Conservation (phyloP, 1,140 invertebrate genomes). For the Leptopilina boulardi region DNA sequence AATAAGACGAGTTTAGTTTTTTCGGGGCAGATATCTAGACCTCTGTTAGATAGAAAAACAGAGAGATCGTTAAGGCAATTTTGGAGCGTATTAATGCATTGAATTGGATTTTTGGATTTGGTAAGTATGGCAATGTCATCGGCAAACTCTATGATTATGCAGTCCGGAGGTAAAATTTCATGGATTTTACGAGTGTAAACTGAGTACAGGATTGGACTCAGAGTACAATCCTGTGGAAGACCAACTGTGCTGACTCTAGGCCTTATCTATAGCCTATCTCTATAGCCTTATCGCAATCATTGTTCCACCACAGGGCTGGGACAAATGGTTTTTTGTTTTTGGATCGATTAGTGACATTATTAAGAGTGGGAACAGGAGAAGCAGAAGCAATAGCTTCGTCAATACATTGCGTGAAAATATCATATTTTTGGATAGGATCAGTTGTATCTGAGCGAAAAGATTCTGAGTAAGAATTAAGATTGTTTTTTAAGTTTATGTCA, state of each 20-base stretch:
- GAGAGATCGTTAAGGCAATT: too few relatives aligned
- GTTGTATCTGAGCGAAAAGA: background rate
- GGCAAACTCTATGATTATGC: background rate
- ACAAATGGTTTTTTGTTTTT: background rate
- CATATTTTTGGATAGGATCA: background rate
- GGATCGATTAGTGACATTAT: background rate
- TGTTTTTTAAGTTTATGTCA: background rate
- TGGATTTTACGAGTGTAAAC: constrained; percentile 45
- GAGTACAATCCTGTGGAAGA: background rate
- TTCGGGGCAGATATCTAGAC: too few relatives aligned
- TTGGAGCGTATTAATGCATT: background rate
- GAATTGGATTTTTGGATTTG: background rate
- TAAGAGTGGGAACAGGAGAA: background rate
- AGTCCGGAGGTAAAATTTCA: constrained; percentile 26
- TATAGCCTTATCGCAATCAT: background rate
- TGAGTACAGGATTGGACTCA: constrained; percentile 41
- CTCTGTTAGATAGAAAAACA: too few relatives aligned
- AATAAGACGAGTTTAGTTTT: too few relatives aligned
- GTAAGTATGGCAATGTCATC: background rate
- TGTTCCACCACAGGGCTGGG: background rate
- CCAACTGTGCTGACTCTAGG: constrained; percentile 34
- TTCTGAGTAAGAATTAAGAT: background rate
- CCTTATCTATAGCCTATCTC: too few relatives aligned
- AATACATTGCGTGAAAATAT: background rate
- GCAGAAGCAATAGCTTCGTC: background rate